These are phyloP conservation scores for Poliocrania exsul DNA, from an alignment of 2,797 vertebrate genomes.

Conservation along the genomic window DNA sequence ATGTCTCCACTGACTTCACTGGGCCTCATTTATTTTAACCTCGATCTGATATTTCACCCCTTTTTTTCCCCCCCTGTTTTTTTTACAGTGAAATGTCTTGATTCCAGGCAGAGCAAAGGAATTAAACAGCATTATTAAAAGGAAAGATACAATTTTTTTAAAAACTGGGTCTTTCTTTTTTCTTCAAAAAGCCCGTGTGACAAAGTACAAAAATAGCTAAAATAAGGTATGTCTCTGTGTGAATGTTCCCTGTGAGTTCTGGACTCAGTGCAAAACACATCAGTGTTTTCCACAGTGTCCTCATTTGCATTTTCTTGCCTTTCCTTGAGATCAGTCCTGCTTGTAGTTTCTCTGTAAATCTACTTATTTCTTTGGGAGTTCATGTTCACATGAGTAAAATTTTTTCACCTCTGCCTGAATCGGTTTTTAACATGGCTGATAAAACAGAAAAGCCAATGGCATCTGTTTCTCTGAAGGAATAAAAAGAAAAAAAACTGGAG, in stretches of 20 bases:
- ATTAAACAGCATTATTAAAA: neutral
- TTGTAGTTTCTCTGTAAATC: neutral
- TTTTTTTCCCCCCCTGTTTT: neutral
- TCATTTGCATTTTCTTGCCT: neutral
- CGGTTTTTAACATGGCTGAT: neutral
- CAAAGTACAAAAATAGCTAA: neutral
- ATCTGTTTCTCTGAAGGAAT: neutral
- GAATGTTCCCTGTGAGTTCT: neutral
- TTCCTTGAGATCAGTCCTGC: neutral
- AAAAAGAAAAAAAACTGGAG: neutral
- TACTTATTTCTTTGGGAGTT: neutral
- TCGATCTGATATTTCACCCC: neutral
- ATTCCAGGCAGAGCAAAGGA: neutral
- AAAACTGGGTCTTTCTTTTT: neutral
- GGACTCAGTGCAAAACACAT: neutral
- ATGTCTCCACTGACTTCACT: neutral
- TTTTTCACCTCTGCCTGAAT: neutral
- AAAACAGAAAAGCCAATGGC: neutral
- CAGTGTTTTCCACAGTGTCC: neutral
- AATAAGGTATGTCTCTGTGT: neutral
- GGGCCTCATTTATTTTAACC: conserved; percentile 50
- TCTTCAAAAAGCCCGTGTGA: neutral
- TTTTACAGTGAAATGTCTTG: neutral
- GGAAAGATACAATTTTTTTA: neutral
- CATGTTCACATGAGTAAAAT: neutral